These are phyloP conservation scores for Crenichthys baileyi DNA, from an alignment of 2,797 vertebrate species.

Conservation along the genomic window DNA sequence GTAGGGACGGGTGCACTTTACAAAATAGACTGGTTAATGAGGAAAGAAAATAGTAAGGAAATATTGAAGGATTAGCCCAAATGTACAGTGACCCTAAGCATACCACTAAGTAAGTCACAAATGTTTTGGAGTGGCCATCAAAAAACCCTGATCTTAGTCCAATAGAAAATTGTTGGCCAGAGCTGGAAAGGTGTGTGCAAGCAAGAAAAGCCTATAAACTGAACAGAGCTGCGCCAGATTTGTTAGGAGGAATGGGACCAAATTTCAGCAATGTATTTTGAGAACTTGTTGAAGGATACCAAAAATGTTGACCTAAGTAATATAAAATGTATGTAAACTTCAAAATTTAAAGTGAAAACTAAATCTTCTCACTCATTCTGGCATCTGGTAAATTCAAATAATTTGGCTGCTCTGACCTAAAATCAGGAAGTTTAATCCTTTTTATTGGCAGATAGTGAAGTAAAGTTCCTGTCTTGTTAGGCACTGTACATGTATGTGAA, in stretches of 20 bases:
- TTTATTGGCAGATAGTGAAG: too few relatives aligned
- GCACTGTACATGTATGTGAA: too few relatives aligned
- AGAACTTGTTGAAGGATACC: not conserved
- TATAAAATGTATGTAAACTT: not conserved
- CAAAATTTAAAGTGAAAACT: not conserved
- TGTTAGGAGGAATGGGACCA: not conserved
- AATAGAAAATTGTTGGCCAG: not conserved
- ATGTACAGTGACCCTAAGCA: too few relatives aligned
- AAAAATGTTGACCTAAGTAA: not conserved
- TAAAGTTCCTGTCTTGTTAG: too few relatives aligned
- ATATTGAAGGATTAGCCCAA: too few relatives aligned
- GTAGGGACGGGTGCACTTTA: too few relatives aligned
- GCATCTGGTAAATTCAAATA: not conserved
- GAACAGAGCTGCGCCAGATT: not conserved
- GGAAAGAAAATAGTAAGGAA: too few relatives aligned
- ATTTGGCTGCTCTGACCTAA: not conserved
- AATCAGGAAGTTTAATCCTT: not conserved
- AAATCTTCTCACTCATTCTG: not conserved
- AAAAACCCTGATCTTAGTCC: too few relatives aligned
- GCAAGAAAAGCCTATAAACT: too few relatives aligned
- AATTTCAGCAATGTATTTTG: not conserved
- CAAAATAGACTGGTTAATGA: too few relatives aligned
- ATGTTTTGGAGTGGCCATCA: too few relatives aligned
- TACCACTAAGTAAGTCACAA: too few relatives aligned
- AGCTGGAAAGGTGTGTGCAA: not conserved